Percentiles rank a stretch among this genome's conserved stretches.
Evolutionary conservation across 1,140 invertebrate genomes (phyloP).

Genomic region (Heliconius congener): DNA sequence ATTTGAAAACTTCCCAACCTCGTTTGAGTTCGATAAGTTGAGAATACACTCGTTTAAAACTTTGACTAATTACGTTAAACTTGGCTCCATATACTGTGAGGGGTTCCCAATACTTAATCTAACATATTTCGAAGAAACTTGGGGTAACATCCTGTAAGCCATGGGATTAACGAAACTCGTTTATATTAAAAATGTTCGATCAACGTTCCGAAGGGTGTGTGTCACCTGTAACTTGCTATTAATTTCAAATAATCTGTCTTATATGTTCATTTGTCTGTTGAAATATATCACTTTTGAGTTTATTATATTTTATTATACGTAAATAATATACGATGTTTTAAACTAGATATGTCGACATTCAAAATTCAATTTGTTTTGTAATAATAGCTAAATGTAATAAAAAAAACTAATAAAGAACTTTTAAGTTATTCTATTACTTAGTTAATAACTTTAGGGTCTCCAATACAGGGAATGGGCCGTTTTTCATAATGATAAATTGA

Average conservation of each 20-base stretch:
- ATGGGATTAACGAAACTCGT: constrained; percentile 38
- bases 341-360: too few relatives aligned
- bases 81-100: constrained; percentile 17
- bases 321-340: not conserved
- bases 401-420: not conserved
- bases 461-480: not conserved
- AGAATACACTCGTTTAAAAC: constrained; percentile 28
- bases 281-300: not conserved
- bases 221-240: not conserved
- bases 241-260: not conserved
- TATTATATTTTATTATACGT: not conserved
- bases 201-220: not conserved
- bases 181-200: constrained; percentile 55
- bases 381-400: not conserved
- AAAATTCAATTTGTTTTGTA: too few relatives aligned
- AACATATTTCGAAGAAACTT: constrained; percentile 34
- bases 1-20: constrained; percentile 51
- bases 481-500: constrained; percentile 14
- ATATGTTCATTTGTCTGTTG: not conserved
- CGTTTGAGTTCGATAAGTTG: constrained; percentile 47
- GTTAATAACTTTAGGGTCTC: not conserved
- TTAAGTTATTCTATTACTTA: not conserved
- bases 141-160: constrained; percentile 31
- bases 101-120: constrained; percentile 29
- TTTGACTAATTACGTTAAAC: constrained; percentile 36